Percentiles rank a stretch among this genome's conserved stretches.
Conservation (phyloP, 2,888 invertebrate genomes). For the Bruchidius siliquastri region DNA sequence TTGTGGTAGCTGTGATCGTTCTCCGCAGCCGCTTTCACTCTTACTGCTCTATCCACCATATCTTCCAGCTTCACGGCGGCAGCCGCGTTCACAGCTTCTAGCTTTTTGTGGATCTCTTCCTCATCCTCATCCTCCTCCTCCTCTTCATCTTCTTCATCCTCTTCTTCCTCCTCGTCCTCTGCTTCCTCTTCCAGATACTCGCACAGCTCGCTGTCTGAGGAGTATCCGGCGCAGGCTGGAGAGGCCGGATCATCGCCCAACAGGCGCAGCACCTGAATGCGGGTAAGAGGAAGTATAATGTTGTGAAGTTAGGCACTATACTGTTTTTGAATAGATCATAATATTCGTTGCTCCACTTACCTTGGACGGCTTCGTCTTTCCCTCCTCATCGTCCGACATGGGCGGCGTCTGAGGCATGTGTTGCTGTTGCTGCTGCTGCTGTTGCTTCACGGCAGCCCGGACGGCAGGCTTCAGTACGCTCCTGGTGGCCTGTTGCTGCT, state of each 20-base stretch:
- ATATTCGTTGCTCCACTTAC: background rate
- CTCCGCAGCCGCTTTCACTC: constrained; percentile 28
- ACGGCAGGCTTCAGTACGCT: constrained; percentile 33
- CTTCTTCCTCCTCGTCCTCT: constrained; percentile 33
- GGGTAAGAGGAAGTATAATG: background rate
- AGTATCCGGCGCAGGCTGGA: background rate
- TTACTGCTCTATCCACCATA: constrained; percentile 3
- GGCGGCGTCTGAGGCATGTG: constrained; percentile 37
- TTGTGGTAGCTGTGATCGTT: constrained; percentile 69
- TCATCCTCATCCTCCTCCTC: constrained; percentile 30
- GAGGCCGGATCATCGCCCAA: background rate
- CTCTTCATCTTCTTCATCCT: constrained; percentile 34
- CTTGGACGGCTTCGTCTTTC: constrained; percentile 17
- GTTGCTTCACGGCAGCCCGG: constrained; percentile 18
- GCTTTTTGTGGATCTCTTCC: constrained; percentile 41
- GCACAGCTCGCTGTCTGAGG: constrained; percentile 36
- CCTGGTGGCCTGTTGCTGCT: constrained; percentile 13
- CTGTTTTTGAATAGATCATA: background rate
- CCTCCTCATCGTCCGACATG: constrained; percentile 46
- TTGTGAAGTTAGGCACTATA: background rate
- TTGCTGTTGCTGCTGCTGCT: constrained; percentile 10
- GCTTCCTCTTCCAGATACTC: constrained; percentile 38
- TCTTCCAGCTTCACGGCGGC: constrained; percentile 30
- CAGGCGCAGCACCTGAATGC: background rate
- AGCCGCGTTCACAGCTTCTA: constrained; percentile 35